These are phyloP conservation scores for Heterotilapia buettikoferi DNA, from an alignment of 2,113 vertebrate genomes.

Conservation along the genomic window DNA sequence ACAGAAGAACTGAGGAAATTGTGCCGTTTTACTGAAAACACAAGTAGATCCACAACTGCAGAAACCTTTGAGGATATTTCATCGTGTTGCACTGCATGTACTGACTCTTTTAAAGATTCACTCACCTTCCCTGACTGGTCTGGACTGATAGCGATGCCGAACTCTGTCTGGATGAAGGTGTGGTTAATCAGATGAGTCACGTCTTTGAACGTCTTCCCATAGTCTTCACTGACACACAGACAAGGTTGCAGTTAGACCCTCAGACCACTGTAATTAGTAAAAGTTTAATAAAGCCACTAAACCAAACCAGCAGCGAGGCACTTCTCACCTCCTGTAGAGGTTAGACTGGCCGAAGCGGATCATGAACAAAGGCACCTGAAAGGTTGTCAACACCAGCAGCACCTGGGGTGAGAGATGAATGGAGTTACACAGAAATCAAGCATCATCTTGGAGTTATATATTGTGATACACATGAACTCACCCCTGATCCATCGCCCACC, in stretches of 20 bases:
- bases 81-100: not conserved
- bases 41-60: not conserved
- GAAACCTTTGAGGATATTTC: not conserved
- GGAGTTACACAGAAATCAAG: not conserved
- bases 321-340: constrained; percentile 83
- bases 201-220: constrained; percentile 66
- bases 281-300: not conserved
- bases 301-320: not conserved
- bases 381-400: constrained; percentile 83
- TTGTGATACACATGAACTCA: constrained; percentile 61
- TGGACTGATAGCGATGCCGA: constrained; percentile 87
- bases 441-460: not conserved
- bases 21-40: not conserved
- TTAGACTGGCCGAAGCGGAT: constrained; percentile 82
- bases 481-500: constrained; percentile 85
- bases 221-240: constrained; percentile 63
- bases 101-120: not conserved
- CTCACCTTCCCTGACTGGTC: constrained; percentile 89
- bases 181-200: constrained; percentile 68
- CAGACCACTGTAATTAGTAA: not conserved
- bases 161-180: constrained; percentile 78
- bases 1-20: not conserved
- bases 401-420: constrained; percentile 61
- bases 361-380: constrained; percentile 81
- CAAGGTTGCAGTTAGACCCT: constrained; percentile 2